These are phyloP conservation scores for Rhabditophanes sp. DNA, from an alignment of 2,888 invertebrate genomes.

Conservation along the genomic window DNA sequence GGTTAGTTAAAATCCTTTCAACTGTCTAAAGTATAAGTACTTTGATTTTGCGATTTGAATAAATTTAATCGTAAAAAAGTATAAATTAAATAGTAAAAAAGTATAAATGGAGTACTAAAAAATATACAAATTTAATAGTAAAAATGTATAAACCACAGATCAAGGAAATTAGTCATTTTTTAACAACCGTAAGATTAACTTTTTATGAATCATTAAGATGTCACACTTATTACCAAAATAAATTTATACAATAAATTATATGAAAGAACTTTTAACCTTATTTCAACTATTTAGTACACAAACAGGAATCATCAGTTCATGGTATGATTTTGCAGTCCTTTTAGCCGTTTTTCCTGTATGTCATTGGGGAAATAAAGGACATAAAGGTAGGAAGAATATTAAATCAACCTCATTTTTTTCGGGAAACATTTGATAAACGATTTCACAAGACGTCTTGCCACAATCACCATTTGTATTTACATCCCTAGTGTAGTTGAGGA, in stretches of 20 bases:
- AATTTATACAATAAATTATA: too few relatives aligned
- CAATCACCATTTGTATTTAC: too few relatives aligned
- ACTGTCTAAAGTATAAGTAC: too few relatives aligned
- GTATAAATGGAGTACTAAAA: too few relatives aligned
- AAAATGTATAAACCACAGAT: too few relatives aligned
- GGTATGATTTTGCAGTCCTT: conserved; percentile 42
- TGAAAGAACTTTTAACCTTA: conserved; percentile 2
- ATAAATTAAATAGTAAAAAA: too few relatives aligned
- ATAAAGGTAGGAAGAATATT: not conserved
- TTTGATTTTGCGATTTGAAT: not conserved
- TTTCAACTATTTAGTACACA: conserved; percentile 45
- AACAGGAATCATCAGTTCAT: conserved; percentile 42
- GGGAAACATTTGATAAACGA: conserved; percentile 2
- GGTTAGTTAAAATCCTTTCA: conserved; percentile 12
- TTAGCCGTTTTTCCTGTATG: conserved; percentile 41
- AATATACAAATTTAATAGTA: too few relatives aligned
- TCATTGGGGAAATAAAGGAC: conserved; percentile 39
- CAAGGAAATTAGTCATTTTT: not conserved
- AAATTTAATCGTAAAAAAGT: too few relatives aligned
- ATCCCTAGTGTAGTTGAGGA: too few relatives aligned
- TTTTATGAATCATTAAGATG: conserved; percentile 1
- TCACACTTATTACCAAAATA: too few relatives aligned
- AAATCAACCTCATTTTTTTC: not conserved
- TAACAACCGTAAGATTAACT: not conserved
- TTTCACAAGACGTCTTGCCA: conserved; percentile 5